Evolutionary conservation across 2,797 vertebrate genomes (phyloP).

Genomic region (Falco berigora): DNA sequence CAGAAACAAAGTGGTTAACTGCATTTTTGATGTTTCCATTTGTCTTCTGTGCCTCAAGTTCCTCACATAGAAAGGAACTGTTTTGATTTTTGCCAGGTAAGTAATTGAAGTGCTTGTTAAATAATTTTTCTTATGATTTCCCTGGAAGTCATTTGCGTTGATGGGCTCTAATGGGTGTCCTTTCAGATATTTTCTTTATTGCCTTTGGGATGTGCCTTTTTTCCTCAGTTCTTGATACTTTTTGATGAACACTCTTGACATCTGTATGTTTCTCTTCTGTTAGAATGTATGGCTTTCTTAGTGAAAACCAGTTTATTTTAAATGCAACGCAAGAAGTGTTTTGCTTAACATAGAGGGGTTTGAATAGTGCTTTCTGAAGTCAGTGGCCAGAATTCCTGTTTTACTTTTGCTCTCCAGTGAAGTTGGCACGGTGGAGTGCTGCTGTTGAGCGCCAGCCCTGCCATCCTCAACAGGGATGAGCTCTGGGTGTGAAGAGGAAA

Average conservation of each 20-base stretch:
- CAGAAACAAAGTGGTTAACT: neutral
- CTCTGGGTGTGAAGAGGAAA: neutral
- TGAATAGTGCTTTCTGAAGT: neutral
- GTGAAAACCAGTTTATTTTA: neutral
- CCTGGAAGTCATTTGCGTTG: neutral
- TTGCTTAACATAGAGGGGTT: neutral
- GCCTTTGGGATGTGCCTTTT: fast-evolving
- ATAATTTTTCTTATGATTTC: neutral
- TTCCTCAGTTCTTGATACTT: neutral
- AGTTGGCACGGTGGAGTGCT: fast-evolving
- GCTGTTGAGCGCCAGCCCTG: neutral
- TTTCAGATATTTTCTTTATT: neutral
- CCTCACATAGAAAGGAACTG: neutral
- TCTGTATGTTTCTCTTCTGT: neutral
- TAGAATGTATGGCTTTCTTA: neutral
- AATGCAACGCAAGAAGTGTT: neutral
- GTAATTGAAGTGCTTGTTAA: neutral
- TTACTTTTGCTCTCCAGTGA: neutral
- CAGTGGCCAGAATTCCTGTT: neutral
- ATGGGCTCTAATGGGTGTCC: neutral
- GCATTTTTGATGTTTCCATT: neutral
- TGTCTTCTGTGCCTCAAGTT: neutral
- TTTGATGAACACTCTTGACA: neutral
- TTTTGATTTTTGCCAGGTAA: neutral
- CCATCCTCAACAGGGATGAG: neutral